These are phyloP conservation scores for Ophion ellenae DNA, from an alignment of 2,888 invertebrate species.

Conservation along the genomic window DNA sequence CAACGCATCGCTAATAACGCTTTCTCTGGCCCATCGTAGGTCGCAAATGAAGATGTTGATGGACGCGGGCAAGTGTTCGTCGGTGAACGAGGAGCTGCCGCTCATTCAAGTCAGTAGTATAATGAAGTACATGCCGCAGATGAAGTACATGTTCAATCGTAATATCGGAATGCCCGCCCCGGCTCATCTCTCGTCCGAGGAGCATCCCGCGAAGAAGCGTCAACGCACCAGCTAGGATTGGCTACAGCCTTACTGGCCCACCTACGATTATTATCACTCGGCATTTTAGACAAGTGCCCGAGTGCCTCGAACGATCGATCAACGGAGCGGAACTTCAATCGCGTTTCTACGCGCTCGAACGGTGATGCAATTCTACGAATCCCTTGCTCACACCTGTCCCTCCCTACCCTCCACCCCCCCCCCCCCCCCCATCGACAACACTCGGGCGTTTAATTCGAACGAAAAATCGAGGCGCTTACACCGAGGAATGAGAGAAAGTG, in stretches of 20 bases:
- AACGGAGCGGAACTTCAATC: conserved; percentile 50
- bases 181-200: conserved; percentile 79
- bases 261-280: conserved; percentile 83
- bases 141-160: conserved; percentile 92
- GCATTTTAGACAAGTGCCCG: conserved; percentile 76
- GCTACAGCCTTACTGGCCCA: conserved; percentile 84
- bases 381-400: too few species aligned
- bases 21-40: conserved; percentile 81
- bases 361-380: background rate
- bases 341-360: conserved; percentile 17
- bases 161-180: conserved; percentile 82
- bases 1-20: background rate
- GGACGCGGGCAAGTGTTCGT: conserved; percentile 90
- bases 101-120: conserved; percentile 93
- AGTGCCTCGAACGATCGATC: conserved; percentile 2
- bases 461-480: background rate
- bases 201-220: conserved; percentile 84
- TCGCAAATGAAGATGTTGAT: conserved; percentile 91
- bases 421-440: background rate
- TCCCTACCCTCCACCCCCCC: background rate
- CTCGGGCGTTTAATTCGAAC: background rate
- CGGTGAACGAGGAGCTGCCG: conserved; percentile 89
- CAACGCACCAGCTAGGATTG: conserved; percentile 88
- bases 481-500: background rate
- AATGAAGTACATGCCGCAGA: conserved; percentile 93